Conservation (phyloP, 2,113 vertebrate genomes). For the Bubo blakistoni region DNA sequence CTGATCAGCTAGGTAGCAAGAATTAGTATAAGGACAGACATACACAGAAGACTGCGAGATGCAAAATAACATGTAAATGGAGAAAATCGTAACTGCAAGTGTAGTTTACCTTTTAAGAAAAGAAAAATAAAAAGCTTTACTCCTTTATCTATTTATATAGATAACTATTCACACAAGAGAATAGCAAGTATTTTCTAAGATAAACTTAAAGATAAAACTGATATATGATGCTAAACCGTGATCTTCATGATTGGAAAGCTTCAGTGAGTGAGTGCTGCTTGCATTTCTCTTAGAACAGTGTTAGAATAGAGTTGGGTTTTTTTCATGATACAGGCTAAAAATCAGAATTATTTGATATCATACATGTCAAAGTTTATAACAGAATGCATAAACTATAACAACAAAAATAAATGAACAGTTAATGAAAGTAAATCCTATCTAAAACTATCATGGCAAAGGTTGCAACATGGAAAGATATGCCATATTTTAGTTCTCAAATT, state of each 20-base stretch:
- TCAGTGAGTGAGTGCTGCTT: background rate
- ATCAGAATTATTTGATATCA: background rate
- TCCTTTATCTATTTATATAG: background rate
- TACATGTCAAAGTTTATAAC: background rate
- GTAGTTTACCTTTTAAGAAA: background rate
- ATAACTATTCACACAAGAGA: background rate
- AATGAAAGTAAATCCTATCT: background rate
- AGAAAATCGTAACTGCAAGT: background rate
- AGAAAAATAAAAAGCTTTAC: background rate
- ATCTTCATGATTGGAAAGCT: background rate
- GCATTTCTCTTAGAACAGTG: background rate
- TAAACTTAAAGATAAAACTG: background rate
- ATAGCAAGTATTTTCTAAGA: background rate
- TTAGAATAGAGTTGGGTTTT: rapidly evolving
- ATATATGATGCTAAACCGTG: background rate
- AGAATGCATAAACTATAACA: background rate
- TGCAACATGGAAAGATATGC: background rate
- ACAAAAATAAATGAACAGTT: background rate
- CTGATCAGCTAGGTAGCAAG: background rate
- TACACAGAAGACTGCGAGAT: background rate
- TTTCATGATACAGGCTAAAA: background rate
- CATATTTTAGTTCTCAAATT: background rate
- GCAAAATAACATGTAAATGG: background rate
- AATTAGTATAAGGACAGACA: background rate
- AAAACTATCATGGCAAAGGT: background rate